Percentiles rank a stretch among this genome's conserved stretches.
phyloP scores from a whole-genome alignment of 2,113 vertebrate species.

The Cephalopterus ornatus region DNA sequence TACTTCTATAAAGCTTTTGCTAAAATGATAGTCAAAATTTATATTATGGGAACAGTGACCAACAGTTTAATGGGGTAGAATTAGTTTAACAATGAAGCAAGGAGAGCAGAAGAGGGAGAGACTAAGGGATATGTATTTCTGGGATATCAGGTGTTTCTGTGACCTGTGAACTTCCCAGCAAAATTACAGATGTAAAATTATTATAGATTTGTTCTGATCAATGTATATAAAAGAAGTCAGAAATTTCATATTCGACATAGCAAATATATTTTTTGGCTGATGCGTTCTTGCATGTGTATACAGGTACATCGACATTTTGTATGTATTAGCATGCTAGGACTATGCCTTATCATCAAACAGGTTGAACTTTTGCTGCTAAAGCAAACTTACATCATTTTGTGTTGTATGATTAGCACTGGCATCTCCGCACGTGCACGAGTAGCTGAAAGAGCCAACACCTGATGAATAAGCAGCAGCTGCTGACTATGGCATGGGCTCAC shows the following conservation, averaged over 20 bases:
- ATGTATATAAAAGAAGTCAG: not conserved
- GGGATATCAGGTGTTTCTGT: not conserved
- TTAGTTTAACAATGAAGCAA: not conserved
- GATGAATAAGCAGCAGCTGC: not conserved
- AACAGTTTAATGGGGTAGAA: not conserved
- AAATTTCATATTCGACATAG: not conserved
- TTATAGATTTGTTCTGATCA: not conserved
- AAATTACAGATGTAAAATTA: not conserved
- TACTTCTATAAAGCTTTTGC: not conserved
- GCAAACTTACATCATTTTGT: not conserved
- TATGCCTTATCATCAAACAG: not conserved
- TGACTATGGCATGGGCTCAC: not conserved
- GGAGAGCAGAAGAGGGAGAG: not conserved
- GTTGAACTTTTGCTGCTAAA: not conserved
- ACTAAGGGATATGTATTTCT: not conserved
- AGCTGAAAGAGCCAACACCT: not conserved
- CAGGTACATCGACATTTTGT: not conserved
- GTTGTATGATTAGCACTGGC: not conserved
- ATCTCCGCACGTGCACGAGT: fast-evolving
- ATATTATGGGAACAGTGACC: not conserved
- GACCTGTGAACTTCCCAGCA: not conserved
- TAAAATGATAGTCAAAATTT: not conserved
- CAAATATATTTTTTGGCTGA: not conserved
- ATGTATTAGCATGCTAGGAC: not conserved
- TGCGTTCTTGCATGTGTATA: not conserved